These are phyloP conservation scores for Drosophila triauraria DNA, from an alignment of 1,140 invertebrate species.

Conservation along the genomic window DNA sequence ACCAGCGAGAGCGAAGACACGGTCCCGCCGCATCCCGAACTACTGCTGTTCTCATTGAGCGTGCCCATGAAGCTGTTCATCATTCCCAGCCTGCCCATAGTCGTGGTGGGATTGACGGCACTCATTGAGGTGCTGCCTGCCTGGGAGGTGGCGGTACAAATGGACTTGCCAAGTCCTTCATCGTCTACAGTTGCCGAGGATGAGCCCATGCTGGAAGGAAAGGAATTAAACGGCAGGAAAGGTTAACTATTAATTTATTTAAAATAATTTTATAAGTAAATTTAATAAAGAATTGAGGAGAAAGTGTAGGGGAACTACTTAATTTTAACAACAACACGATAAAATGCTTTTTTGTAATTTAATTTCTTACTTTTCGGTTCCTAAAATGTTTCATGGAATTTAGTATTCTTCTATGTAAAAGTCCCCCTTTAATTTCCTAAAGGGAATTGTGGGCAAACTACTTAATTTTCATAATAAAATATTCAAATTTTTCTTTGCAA, in stretches of 20 bases:
- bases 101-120: conserved; percentile 29
- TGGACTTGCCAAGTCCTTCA: conserved; percentile 49
- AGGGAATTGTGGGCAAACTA: too few relatives aligned
- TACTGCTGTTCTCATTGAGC: conserved; percentile 69
- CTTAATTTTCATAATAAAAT: too few relatives aligned
- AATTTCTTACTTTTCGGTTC: too few relatives aligned
- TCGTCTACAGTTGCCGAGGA: conserved; percentile 35
- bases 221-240: neutral
- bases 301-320: neutral
- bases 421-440: too few relatives aligned
- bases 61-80: conserved; percentile 52
- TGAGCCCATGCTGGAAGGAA: conserved; percentile 28
- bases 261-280: neutral
- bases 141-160: conserved; percentile 35
- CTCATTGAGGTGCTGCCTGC: conserved; percentile 23
- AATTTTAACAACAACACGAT: too few relatives aligned
- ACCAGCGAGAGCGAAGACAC: conserved; percentile 55
- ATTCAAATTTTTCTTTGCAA: too few relatives aligned
- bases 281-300: neutral
- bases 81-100: conserved; percentile 37
- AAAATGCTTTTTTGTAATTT: too few relatives aligned
- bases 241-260: neutral
- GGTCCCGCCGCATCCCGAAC: conserved; percentile 68
- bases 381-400: too few relatives aligned
- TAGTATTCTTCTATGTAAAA: too few relatives aligned